These are phyloP conservation scores for Onychomys torridus DNA, from an alignment of 2,797 vertebrate species.

Conservation along the genomic window DNA sequence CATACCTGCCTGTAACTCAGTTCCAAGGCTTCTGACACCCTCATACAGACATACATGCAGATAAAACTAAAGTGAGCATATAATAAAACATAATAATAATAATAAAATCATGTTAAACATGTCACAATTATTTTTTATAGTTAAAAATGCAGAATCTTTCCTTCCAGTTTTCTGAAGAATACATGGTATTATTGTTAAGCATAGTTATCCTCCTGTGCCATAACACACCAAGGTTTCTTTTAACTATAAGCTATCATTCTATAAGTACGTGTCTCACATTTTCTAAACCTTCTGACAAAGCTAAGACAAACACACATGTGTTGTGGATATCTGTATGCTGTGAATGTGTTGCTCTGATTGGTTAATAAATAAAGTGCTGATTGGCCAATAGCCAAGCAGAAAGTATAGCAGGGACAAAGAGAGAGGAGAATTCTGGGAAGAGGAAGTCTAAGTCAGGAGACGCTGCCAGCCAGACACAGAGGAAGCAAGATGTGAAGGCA, in stretches of 20 bases:
- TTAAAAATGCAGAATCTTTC: not conserved
- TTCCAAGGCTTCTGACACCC: not conserved
- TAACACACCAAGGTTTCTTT: not conserved
- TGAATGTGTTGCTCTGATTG: too few relatives aligned
- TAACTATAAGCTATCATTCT: not conserved
- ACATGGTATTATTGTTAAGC: not conserved
- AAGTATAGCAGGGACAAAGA: too few relatives aligned
- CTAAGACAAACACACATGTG: not conserved
- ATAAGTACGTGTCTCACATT: not conserved
- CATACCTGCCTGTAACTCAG: not conserved
- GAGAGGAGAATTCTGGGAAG: too few relatives aligned
- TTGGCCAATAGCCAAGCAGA: too few relatives aligned
- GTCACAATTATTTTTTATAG: not conserved
- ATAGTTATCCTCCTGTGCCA: not conserved
- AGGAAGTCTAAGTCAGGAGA: too few relatives aligned
- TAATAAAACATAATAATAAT: not conserved
- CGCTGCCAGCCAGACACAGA: too few relatives aligned
- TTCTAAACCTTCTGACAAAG: not conserved
- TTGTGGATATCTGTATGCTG: too few relatives aligned
- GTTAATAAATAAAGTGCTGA: too few relatives aligned
- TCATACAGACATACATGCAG: not conserved
- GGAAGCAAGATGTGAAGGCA: too few relatives aligned
- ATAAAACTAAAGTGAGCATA: not conserved
- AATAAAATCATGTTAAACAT: not conserved
- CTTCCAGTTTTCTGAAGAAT: not conserved